Evolutionary conservation across 1,140 invertebrate species (phyloP).

Genomic region (Ericerus pela): DNA sequence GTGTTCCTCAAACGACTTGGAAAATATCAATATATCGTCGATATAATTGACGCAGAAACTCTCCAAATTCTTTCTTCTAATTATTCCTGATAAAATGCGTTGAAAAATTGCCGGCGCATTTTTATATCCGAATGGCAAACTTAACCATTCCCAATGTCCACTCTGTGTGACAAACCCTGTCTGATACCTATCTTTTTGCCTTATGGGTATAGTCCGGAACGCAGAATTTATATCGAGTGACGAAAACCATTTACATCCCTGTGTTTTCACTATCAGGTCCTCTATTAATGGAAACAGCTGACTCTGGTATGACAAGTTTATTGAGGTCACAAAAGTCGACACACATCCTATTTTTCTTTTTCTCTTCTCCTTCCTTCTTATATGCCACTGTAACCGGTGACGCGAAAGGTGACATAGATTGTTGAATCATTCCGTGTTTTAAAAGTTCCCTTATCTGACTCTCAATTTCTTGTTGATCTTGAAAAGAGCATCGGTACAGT

Average conservation of each 20-base stretch:
- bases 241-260: constrained; percentile 28
- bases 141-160: constrained; percentile 27
- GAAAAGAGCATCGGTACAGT: no score
- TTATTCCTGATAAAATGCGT: constrained; percentile 22
- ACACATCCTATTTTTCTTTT: no score
- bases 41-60: constrained; percentile 20
- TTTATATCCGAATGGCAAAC: constrained; percentile 27
- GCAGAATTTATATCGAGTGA: constrained; percentile 30
- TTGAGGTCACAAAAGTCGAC: no score
- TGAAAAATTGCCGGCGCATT: constrained; percentile 33
- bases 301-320: no score
- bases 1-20: constrained; percentile 19
- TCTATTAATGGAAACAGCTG: constrained; percentile 30
- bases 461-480: no score
- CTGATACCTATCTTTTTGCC: constrained; percentile 27
- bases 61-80: constrained; percentile 13
- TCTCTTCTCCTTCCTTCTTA: constrained; percentile 15
- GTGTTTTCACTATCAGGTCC: constrained; percentile 25
- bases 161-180: constrained; percentile 30
- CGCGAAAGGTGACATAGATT: constrained; percentile 13
- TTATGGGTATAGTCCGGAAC: constrained; percentile 30
- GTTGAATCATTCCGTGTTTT: constrained; percentile 7
- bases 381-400: constrained; percentile 14
- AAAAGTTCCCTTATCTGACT: no score
- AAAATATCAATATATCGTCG: constrained; percentile 23